Percentiles rank a stretch among this genome's conserved stretches.
These are phyloP conservation scores for Molorchus minor DNA, from an alignment of 2,888 invertebrate genomes.

Conservation along the genomic window DNA sequence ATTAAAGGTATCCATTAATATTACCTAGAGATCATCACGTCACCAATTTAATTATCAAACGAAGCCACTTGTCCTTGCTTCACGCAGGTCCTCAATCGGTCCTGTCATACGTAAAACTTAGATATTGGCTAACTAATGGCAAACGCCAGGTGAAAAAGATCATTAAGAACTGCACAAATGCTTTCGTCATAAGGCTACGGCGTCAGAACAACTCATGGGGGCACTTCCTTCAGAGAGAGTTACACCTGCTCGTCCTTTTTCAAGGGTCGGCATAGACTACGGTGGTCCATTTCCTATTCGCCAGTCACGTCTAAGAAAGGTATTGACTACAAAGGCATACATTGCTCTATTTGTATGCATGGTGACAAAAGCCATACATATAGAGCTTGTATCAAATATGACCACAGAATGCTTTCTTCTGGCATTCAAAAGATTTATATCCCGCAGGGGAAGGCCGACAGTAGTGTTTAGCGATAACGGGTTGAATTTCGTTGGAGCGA, in stretches of 20 bases:
- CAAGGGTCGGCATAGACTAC: not conserved
- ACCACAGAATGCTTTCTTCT: no score
- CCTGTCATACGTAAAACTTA: not conserved
- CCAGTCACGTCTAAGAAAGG: not conserved
- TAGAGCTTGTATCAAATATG: not conserved
- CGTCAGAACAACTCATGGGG: not conserved
- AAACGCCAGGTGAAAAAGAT: conserved; percentile 2
- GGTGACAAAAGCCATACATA: not conserved
- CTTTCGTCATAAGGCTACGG: not conserved
- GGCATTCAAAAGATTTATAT: not conserved
- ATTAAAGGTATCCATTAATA: not conserved
- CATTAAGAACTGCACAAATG: not conserved
- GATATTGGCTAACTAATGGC: not conserved
- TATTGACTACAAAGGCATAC: not conserved
- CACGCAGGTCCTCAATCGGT: not conserved
- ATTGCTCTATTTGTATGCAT: no score
- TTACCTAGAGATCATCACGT: not conserved
- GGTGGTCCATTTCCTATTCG: not conserved
- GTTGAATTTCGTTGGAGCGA: not conserved
- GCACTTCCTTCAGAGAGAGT: not conserved
- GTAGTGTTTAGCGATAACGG: not conserved
- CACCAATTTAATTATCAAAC: not conserved
- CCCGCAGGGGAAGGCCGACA: not conserved
- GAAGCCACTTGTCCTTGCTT: not conserved
- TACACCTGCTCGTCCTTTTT: not conserved